Evolutionary conservation across 2,113 vertebrate species (phyloP), one percentile per base, ranked within the genome.

Genomic region (Macquaria ambigua): DNA sequence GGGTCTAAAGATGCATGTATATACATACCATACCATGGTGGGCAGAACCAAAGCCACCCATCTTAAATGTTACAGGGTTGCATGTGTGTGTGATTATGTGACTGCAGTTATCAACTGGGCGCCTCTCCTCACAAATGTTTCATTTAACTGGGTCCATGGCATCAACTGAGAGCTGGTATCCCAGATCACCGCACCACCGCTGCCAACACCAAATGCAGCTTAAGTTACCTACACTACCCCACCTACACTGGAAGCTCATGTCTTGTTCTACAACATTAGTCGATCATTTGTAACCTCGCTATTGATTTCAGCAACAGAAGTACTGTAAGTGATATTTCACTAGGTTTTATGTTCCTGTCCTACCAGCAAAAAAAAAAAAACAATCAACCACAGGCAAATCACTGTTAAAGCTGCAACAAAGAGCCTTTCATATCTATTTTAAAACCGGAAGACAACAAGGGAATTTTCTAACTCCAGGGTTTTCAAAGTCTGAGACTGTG

Each of bases 201-300:
- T 68, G 6, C 28, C 41, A 82, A 55, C 79, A 50, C 41, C 72
- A 53, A 67, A 69, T 23, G 34, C 28, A 41, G 5, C 63, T 75
- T 52, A 61, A 50, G 37, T 81, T 37, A 74, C 59, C 48, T 6
- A 9, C 43, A 50, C 12, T 37, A n/a, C 11, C 28, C 56, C 31
- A 21, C 23, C 18, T 21, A 28, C 53, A 21, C 28, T 52, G 21
- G 34, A 34, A 59, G 55, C 55, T 58, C 39, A 48, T 74, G 79
- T 58, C 41, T 48, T 67, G 6, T 34, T 61, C 63, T 21, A 59
- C 23, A 69, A 41, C 53, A 15, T 58, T 15, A 50, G 71, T 68
- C 50, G 48, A 25, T 66, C 7, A 81, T 67, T 25, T 48, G 39
- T 34, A 25, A 81, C 37, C 3, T 37, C 2, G 6, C 39, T 14